Evolutionary conservation across 2,888 invertebrate genomes (phyloP).

Genomic region (Agrilus cyanescens): DNA sequence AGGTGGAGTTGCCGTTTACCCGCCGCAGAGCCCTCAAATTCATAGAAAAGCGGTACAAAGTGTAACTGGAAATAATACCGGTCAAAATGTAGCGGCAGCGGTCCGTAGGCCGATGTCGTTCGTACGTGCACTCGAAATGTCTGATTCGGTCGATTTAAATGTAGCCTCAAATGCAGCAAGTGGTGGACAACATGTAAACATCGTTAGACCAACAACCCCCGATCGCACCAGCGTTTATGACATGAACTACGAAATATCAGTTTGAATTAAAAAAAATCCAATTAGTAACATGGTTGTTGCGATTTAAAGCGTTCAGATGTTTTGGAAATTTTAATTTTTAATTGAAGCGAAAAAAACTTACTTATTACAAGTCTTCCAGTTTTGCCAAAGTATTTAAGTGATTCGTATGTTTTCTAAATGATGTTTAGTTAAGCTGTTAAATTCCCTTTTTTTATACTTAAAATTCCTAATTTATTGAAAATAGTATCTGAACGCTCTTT

Average conservation of each 20-base stretch:
- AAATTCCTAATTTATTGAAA: too few species aligned
- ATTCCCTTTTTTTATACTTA: too few species aligned
- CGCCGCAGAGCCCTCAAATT: constrained; percentile 41
- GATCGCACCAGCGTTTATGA: constrained; percentile 86
- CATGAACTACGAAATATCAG: constrained; percentile 92
- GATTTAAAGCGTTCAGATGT: too few species aligned
- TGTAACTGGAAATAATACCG: constrained; percentile 25
- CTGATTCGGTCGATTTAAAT: constrained; percentile 75
- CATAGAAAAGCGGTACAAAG: constrained; percentile 38
- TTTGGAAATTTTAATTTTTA: too few species aligned
- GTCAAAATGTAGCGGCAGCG: constrained; percentile 34
- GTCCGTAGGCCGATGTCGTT: constrained; percentile 73
- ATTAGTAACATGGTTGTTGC: too few species aligned
- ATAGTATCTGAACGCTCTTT: too few species aligned
- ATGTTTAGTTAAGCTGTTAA: too few species aligned
- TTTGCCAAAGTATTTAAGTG: too few species aligned
- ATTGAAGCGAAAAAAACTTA: too few species aligned
- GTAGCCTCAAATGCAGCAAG: constrained; percentile 32
- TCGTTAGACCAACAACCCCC: constrained; percentile 44
- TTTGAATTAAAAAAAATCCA: constrained; percentile 25
- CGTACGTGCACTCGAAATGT: constrained; percentile 80
- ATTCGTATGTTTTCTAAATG: too few species aligned
- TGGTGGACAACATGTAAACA: constrained; percentile 25
- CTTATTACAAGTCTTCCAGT: too few species aligned
- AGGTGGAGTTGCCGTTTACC: constrained; percentile 59